A percentile compares a stretch with the other conserved stretches of the same genome.
These are phyloP conservation scores for Sorex maritimensis DNA, from an alignment of 2,797 vertebrate genomes.

Conservation along the genomic window DNA sequence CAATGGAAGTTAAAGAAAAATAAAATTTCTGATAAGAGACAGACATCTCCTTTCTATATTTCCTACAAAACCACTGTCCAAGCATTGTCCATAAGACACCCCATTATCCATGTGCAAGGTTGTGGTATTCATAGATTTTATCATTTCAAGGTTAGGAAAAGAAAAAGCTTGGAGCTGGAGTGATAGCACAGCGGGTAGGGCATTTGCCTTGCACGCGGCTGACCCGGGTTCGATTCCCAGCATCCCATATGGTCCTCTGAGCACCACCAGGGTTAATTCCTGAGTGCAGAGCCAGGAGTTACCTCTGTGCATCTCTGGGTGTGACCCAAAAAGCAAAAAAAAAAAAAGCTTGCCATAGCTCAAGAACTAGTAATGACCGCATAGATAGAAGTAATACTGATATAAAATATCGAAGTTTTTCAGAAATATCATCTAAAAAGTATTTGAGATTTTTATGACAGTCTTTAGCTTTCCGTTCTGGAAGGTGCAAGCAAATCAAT, in stretches of 20 bases:
- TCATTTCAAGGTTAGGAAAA: constrained; percentile 8
- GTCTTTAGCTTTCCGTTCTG: constrained; percentile 14
- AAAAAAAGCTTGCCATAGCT: no score
- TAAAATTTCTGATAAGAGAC: constrained; percentile 38
- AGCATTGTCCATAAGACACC: constrained; percentile 34
- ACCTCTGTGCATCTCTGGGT: no score
- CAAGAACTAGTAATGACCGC: not conserved
- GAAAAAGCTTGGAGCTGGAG: not conserved
- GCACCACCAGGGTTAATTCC: no score
- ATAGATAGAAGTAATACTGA: constrained; percentile 47
- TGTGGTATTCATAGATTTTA: constrained; percentile 25
- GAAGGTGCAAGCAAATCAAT: constrained; percentile 17
- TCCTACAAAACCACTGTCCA: constrained; percentile 41
- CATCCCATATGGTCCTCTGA: no score
- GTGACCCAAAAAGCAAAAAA: no score
- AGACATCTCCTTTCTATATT: constrained; percentile 26
- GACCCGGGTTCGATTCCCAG: no score
- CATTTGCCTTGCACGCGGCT: no score
- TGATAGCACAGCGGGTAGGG: no score
- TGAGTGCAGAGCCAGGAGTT: no score
- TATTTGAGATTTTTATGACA: not conserved
- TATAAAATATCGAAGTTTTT: constrained; percentile 36
- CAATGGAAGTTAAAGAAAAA: not conserved
- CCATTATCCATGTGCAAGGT: constrained; percentile 40
- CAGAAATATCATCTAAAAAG: constrained; percentile 37